phyloP scores from a whole-genome alignment of 2,888 invertebrate species.

The Erynnis tages region DNA sequence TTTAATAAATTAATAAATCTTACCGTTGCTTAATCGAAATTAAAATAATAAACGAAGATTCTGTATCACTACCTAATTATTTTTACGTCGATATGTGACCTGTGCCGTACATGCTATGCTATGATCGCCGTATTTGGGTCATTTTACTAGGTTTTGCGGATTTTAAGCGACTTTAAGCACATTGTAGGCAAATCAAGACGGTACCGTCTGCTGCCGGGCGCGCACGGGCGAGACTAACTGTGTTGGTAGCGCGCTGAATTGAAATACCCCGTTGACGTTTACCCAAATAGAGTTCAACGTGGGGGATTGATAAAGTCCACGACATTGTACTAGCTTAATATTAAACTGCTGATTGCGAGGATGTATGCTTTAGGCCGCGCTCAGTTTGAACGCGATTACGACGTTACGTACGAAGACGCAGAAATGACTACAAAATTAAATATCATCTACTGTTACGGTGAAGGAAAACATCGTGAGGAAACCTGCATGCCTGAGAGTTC shows the following conservation, averaged over 20 bases:
- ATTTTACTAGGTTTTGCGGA: constrained; percentile 21
- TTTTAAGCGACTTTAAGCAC: constrained; percentile 21
- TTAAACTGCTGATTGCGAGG: no score
- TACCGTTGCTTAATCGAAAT: constrained; percentile 18
- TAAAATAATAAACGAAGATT: constrained; percentile 18
- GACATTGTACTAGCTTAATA: no score
- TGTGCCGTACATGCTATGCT: constrained; percentile 24
- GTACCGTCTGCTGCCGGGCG: constrained; percentile 17
- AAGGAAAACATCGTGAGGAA: no score
- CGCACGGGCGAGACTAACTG: constrained; percentile 21
- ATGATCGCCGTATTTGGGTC: constrained; percentile 16
- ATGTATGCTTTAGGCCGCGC: no score
- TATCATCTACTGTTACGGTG: no score
- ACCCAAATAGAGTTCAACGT: not conserved
- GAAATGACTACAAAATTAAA: no score
- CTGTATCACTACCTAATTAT: constrained; percentile 23
- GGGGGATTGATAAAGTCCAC: constrained; percentile 1
- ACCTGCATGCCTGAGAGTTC: no score
- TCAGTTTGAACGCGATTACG: no score
- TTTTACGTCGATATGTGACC: constrained; percentile 17
- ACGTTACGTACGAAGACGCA: no score
- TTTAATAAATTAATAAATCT: constrained; percentile 5
- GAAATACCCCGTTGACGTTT: constrained; percentile 9
- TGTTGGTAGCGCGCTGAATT: constrained; percentile 8
- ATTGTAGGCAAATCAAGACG: constrained; percentile 14